Conservation (phyloP, 1,140 invertebrate species). For the Oncopeltus fasciatus region DNA sequence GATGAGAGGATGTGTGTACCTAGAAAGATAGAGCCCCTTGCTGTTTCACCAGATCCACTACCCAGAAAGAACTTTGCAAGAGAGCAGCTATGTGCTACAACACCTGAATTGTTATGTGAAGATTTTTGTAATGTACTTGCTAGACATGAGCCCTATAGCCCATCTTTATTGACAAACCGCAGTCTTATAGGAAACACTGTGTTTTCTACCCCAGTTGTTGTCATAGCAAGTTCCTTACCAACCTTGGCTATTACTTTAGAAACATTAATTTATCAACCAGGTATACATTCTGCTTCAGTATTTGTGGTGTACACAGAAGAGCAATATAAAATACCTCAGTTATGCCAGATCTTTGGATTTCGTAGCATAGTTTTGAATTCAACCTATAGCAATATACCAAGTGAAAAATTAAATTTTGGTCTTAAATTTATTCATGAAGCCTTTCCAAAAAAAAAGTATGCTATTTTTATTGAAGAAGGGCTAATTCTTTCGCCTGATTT, state of each 20-base stretch:
- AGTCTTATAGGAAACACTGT: conserved; percentile 31
- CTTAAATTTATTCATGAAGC: conserved; percentile 25
- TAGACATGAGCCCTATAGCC: conserved; percentile 31
- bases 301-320: conserved; percentile 25
- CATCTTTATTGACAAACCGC: conserved; percentile 32
- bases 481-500: conserved; percentile 35
- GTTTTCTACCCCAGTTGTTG: conserved; percentile 33
- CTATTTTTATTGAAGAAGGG: conserved; percentile 36
- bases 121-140: conserved; percentile 34
- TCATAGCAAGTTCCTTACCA: conserved; percentile 33
- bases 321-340: conserved; percentile 25
- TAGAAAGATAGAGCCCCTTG: conserved; percentile 23
- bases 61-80: conserved; percentile 30
- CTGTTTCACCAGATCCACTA: conserved; percentile 29
- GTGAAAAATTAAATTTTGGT: conserved; percentile 27
- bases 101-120: conserved; percentile 31
- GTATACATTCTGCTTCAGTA: conserved; percentile 30
- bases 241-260: conserved; percentile 34
- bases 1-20: conserved; percentile 26
- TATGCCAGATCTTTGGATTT: conserved; percentile 16
- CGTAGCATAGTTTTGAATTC: conserved; percentile 2
- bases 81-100: conserved; percentile 30
- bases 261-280: conserved; percentile 36
- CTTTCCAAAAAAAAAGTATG: conserved; percentile 28
- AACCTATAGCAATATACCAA: conserved; percentile 24